phyloP scores from a whole-genome alignment of 2,888 invertebrate genomes.

The Mylabris sibirica region DNA sequence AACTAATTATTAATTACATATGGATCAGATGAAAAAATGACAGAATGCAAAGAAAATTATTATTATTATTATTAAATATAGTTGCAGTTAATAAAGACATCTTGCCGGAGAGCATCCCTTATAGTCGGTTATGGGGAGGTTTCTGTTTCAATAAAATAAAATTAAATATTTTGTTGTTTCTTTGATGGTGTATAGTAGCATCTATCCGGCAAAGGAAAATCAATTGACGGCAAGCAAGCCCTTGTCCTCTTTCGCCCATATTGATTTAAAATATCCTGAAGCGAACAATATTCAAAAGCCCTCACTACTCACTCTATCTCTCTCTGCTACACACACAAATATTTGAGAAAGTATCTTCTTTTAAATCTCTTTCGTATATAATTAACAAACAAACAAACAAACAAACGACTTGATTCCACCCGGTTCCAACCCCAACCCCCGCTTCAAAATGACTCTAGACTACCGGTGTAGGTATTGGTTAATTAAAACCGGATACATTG shows the following conservation, averaged over 20 bases:
- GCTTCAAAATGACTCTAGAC: not conserved
- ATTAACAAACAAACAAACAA: conserved; percentile 2
- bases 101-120: not conserved
- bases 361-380: not conserved
- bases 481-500: not conserved
- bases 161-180: conserved; percentile 5
- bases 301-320: not conserved
- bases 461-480: not conserved
- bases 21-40: no score
- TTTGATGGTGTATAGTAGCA: not conserved
- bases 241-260: conserved; percentile 2
- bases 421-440: not conserved
- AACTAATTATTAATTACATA: no score
- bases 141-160: not conserved
- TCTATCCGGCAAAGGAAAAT: not conserved
- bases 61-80: not conserved
- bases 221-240: conserved; percentile 3
- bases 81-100: not conserved
- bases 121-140: not conserved
- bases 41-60: no score
- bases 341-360: not conserved
- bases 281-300: conserved; percentile 4
- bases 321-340: not conserved
- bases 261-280: conserved; percentile 11
- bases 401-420: not conserved